Percentiles rank a stretch among this genome's conserved stretches.
These are phyloP conservation scores for Trematomus loennbergii DNA, from an alignment of 2,113 vertebrate species.

Conservation along the genomic window DNA sequence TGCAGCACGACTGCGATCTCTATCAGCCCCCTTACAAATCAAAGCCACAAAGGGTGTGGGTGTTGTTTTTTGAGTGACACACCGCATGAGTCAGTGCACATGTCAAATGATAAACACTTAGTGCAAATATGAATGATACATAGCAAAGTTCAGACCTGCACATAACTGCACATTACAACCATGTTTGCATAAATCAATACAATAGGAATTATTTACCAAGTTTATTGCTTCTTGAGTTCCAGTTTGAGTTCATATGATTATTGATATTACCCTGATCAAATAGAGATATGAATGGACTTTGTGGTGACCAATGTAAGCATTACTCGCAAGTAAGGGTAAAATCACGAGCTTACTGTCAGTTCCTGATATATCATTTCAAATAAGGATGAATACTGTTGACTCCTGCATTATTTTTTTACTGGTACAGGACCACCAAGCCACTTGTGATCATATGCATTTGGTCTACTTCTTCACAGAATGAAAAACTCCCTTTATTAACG, in stretches of 20 bases:
- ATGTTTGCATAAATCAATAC: not conserved
- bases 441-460: conserved; percentile 19
- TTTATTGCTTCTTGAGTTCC: not conserved
- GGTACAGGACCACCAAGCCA: not conserved
- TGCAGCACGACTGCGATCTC: not conserved
- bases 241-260: not conserved
- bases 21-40: not conserved
- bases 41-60: conserved; percentile 3
- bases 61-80: conserved; percentile 20
- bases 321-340: conserved; percentile 7
- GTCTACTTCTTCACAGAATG: not conserved
- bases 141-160: not conserved
- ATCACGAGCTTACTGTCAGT: not conserved
- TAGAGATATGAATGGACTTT: not conserved
- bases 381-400: conserved; percentile 8
- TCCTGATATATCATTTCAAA: conserved; percentile 12
- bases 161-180: not conserved
- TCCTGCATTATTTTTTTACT: not conserved
- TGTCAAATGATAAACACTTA: conserved; percentile 8
- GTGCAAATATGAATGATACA: not conserved
- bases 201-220: not conserved
- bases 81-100: conserved; percentile 9
- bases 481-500: not conserved
- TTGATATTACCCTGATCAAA: not conserved
- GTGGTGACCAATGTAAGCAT: not conserved